Evolutionary conservation across 2,888 invertebrate genomes (phyloP), one percentile per base, ranked within the genome.

Genomic region (Myopa testacea): DNA sequence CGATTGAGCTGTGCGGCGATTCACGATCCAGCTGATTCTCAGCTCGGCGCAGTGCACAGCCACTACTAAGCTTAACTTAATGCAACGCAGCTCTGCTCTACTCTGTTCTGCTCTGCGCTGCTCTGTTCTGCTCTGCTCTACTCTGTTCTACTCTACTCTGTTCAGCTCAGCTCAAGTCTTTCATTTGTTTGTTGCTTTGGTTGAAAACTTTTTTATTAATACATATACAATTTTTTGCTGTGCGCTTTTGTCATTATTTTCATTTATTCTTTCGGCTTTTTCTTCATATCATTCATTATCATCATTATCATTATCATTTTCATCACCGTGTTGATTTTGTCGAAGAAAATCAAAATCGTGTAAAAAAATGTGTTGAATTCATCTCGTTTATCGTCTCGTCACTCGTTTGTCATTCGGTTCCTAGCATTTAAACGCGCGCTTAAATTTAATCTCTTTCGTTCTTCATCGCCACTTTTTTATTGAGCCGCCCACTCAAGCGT

Each of bases 191-290:
- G 7, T 68, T 68, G n/a, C 16, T 67, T 55, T 37, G 26, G 1
- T 26, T 2, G 45, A 45, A 45, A 45, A 45, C 45, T 45, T 45
- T 8, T 45, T 45, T 10, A 8, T 8, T 45, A 8, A 8, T 10
- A 45, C 3, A 45, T 45, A 45, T 6, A 45, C 45, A 8, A 8
- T 45, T 45, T 72, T 62, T 19, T 8, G 8, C n/a, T 60, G 14
- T 71, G 60, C 58, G 73, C 73, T 63, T 40, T 72, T 72, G 72
- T 72, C 63, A 73, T 73, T 63, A 74, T 74, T 65, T 65, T 63
- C 65, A 74, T 38, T 74, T 74, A 74, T 74, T 74, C 65, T 74
- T 65, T 74, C 62, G 5, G n/a, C 63, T 37, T n/a, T 65, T 34
- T 37, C 7, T n/a, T 55, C 26, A 12, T 71, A 1, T 16, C 34